phyloP scores from a whole-genome alignment of 2,797 vertebrate genomes.

The Mallotus villosus region DNA sequence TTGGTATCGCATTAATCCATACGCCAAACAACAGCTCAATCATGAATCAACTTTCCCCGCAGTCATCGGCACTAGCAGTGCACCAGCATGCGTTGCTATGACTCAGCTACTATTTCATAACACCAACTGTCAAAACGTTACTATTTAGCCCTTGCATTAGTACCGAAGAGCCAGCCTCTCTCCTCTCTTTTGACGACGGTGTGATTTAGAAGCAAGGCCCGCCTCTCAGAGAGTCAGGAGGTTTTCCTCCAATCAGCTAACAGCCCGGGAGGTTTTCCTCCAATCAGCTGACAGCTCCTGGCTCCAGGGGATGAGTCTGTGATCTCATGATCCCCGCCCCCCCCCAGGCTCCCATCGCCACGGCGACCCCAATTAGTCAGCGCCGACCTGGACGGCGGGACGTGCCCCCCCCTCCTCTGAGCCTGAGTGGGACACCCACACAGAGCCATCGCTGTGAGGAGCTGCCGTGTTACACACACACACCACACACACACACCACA shows the following conservation, averaged over 20 bases:
- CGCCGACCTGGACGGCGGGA: slow-evolving; percentile 20
- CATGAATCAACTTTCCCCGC: no score
- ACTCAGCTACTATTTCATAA: background rate
- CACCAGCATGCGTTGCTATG: background rate
- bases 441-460: slow-evolving; percentile 44
- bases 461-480: slow-evolving; percentile 14
- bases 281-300: no score
- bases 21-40: no score
- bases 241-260: no score
- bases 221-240: no score
- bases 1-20: no score
- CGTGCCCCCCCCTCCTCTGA: slow-evolving; percentile 29
- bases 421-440: slow-evolving; percentile 45
- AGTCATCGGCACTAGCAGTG: no score
- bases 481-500: no score
- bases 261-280: no score
- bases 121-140: background rate
- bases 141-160: background rate
- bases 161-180: background rate
- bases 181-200: background rate
- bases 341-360: slow-evolving; percentile 2
- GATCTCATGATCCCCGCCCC: no score
- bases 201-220: no score
- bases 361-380: slow-evolving; percentile 35
- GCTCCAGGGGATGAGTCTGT: no score